Conservation (phyloP, 2,113 vertebrate species). For the Cacatua alba region DNA sequence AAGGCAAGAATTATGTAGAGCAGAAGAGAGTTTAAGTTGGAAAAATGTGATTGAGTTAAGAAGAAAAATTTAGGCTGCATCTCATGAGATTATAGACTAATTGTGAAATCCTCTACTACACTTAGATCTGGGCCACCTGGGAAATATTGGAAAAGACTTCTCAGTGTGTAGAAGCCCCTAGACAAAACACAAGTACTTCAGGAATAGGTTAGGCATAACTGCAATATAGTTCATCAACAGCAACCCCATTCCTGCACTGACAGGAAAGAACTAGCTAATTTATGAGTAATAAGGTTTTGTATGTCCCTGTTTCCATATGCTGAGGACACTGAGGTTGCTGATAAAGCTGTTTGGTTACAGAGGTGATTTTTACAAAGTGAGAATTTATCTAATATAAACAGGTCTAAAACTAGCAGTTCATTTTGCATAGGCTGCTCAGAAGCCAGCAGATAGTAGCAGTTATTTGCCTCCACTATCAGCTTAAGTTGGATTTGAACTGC, state of each 20-base stretch:
- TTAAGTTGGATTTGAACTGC: neutral
- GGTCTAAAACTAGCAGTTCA: neutral
- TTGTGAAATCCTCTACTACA: conserved; percentile 53
- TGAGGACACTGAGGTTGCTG: neutral
- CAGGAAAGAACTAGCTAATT: conserved; percentile 8
- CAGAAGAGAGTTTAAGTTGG: conserved; percentile 44
- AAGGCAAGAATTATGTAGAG: conserved; percentile 28
- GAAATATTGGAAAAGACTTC: conserved; percentile 48
- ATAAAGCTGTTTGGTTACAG: neutral
- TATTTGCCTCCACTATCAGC: neutral
- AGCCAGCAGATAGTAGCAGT: neutral
- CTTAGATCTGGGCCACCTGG: conserved; percentile 24
- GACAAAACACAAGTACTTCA: conserved; percentile 31
- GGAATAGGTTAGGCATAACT: conserved; percentile 29
- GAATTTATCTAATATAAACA: conserved; percentile 1
- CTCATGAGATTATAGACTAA: conserved; percentile 64
- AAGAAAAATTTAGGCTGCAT: conserved; percentile 65
- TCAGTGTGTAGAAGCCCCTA: neutral
- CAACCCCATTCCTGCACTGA: neutral
- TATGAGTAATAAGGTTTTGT: neutral
- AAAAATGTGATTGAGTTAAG: conserved; percentile 50
- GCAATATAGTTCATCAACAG: conserved; percentile 16
- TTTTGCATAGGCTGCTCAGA: conserved; percentile 7
- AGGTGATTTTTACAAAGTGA: conserved; percentile 21
- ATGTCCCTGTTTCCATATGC: neutral